phyloP scores from a whole-genome alignment of 2,113 vertebrate species.

The Lethenteron camtschaticum region DNA sequence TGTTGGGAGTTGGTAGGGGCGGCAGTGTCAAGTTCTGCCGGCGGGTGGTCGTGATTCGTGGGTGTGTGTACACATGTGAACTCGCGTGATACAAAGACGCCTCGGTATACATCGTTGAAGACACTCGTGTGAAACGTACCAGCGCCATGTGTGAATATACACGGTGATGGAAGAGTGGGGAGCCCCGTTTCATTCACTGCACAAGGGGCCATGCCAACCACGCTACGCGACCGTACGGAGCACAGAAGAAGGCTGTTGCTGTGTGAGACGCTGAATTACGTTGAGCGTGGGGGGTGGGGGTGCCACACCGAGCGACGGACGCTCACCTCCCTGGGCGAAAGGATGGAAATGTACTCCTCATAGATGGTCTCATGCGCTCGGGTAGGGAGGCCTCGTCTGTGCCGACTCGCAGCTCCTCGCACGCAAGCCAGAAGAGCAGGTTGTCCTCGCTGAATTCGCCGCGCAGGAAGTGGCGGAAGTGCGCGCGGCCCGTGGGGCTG shows the following conservation, averaged over 20 bases:
- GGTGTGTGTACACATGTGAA: too few species aligned
- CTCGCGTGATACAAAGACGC: too few species aligned
- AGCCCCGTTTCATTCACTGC: background rate
- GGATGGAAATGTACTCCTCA: constrained; percentile 82
- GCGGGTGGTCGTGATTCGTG: too few species aligned
- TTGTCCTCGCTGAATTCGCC: constrained; percentile 98
- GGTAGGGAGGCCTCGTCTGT: constrained; percentile 45
- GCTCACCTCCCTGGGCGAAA: constrained; percentile 82
- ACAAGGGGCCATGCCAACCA: background rate
- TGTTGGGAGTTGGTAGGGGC: too few species aligned
- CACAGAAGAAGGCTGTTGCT: background rate
- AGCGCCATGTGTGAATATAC: too few species aligned
- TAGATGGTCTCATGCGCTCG: constrained; percentile 76
- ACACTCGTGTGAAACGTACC: background rate
- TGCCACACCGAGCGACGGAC: background rate
- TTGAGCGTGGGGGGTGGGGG: background rate
- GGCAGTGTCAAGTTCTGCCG: too few species aligned
- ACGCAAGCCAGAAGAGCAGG: constrained; percentile 95
- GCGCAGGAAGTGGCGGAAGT: constrained; percentile 78
- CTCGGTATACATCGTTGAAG: too few species aligned
- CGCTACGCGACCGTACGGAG: background rate
- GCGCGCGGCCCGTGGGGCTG: constrained; percentile 60
- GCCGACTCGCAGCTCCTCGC: constrained; percentile 79
- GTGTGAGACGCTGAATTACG: background rate
- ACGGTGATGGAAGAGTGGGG: background rate